Evolutionary conservation across 2,888 invertebrate genomes (phyloP).

Genomic region (Acrobasis repandana): DNA sequence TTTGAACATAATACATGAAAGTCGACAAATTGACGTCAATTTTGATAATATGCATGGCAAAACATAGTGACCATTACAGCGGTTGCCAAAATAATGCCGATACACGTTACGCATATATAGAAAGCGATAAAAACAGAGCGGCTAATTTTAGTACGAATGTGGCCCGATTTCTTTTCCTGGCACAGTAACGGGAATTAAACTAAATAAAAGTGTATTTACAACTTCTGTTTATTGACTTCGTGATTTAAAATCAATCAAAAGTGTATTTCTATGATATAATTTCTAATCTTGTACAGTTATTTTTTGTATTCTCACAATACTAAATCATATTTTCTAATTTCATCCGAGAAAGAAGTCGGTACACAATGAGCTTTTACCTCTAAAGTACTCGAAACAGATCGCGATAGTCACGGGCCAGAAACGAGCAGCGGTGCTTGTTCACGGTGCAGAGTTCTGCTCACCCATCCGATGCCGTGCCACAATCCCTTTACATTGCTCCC

Average conservation of each 20-base stretch:
- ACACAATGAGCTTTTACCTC: conserved; percentile 14
- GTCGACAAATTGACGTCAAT: conserved; percentile 11
- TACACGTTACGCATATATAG: not conserved
- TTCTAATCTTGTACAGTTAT: not conserved
- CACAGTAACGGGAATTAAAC: not conserved
- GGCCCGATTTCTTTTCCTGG: not conserved
- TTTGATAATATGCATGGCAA: conserved; percentile 5
- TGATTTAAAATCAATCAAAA: no score
- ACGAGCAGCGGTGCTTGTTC: conserved; percentile 47
- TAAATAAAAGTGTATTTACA: not conserved
- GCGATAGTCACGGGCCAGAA: conserved; percentile 13
- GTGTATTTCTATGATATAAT: not conserved
- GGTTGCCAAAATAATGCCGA: not conserved
- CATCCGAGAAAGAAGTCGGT: not conserved
- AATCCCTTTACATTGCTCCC: conserved; percentile 35
- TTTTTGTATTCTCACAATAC: not conserved
- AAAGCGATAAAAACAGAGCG: not conserved
- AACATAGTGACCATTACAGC: not conserved
- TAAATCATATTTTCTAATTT: conserved; percentile 5
- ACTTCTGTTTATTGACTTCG: no score
- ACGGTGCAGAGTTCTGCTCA: conserved; percentile 40
- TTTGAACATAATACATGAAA: conserved; percentile 16
- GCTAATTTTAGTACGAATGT: not conserved
- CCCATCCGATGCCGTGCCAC: conserved; percentile 33
- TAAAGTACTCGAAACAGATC: not conserved